Evolutionary conservation across 2,113 vertebrate species (phyloP).

Genomic region (Hydropotes inermis): DNA sequence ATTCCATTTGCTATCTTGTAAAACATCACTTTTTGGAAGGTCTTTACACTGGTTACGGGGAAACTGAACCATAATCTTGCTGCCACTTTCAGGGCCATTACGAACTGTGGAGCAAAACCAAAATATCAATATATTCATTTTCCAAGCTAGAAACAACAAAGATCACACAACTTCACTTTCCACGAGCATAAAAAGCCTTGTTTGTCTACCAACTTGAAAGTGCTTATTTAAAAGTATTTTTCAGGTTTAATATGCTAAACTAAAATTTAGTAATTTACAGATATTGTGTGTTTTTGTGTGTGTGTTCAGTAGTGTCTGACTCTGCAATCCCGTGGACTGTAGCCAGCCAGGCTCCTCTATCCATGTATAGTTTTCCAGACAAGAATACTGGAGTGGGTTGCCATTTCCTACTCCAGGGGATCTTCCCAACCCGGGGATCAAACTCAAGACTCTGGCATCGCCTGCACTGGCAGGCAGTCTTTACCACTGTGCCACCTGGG

Average conservation of each 20-base stretch:
- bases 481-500: neutral
- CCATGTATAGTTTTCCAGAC: neutral
- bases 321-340: neutral
- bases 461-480: neutral
- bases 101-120: conserved; percentile 84
- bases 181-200: neutral
- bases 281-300: neutral
- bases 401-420: neutral
- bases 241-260: neutral
- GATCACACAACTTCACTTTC: neutral
- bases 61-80: conserved; percentile 96
- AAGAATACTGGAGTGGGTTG: neutral
- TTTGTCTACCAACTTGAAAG: neutral
- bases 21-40: conserved; percentile 90
- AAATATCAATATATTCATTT: neutral
- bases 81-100: conserved; percentile 95
- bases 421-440: neutral
- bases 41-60: conserved; percentile 94
- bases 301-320: neutral
- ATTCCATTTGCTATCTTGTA: conserved; percentile 95
- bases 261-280: neutral
- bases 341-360: neutral
- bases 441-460: neutral
- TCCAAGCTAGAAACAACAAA: neutral
- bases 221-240: neutral